Evolutionary conservation across 2,888 invertebrate genomes (phyloP), one percentile per base, ranked within the genome.

Genomic region (Tiliacea aurago): DNA sequence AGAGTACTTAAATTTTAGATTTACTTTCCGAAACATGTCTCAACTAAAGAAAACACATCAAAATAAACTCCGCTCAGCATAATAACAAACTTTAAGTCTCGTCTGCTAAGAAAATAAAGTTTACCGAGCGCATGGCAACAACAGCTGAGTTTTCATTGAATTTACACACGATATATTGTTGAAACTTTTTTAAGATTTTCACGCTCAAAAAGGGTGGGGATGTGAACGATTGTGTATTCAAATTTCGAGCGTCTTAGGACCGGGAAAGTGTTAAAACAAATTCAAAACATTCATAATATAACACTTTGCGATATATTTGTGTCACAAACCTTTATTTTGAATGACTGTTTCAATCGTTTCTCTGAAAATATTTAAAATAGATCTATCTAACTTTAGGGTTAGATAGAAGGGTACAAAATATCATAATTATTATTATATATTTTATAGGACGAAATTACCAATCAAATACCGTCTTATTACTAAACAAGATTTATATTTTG

Each of bases 51-150:
- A 82, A 86, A 80, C 72, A 86, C 72, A 86, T 86, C 82, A 78
- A 78, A 87, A 84, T 84, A 76, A 84, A 87, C 76, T 84, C 70
- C 45, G 55, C 41, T 68, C 74, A 71, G 74, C 78, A 80, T 86
- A 82, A 84, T 83, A 86, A 80, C 64, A 81, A 86, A 84, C 66
- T 87, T 72, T 28, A 61, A 71, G 75, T 69, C 73, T 56, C 77
- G 59, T 78, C 82, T 80, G 77, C 75, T 70, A 53, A 69, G 86
- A 84, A 87, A 84, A 87, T 80, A 80, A 86, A 87, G 77, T 84
- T 80, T 76, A 66, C 67, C 49, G 53, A 71, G 78, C 66, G 70
- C 65, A 64, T 68, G 63, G 72, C 63, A 43, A 55, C 66, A 68
- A 77, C 59, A 71, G 74, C 33, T 47, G 82, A 82, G 79, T 81